phyloP scores from a whole-genome alignment of 2,888 invertebrate species.

The Ormyrus thymus region DNA sequence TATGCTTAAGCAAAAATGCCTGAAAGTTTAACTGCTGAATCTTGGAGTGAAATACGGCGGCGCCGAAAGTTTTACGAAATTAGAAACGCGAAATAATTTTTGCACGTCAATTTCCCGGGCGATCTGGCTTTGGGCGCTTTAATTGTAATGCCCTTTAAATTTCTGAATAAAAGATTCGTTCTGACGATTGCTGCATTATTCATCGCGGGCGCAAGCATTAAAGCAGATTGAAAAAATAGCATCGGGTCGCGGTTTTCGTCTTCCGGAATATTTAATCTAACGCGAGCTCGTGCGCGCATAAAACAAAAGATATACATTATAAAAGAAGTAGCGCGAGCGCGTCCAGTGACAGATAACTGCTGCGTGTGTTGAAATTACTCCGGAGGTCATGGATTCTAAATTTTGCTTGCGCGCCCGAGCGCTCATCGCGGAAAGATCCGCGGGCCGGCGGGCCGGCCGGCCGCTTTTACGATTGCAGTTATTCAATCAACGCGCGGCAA shows the following conservation, averaged over 20 bases:
- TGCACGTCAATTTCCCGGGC: too few relatives aligned
- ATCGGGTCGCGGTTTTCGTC: not conserved
- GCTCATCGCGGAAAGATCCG: slow-evolving; percentile 41
- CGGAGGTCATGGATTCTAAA: slow-evolving; percentile 67
- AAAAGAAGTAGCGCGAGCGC: slow-evolving; percentile 43
- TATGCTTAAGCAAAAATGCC: too few relatives aligned
- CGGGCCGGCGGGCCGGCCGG: not conserved
- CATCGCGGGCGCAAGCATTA: slow-evolving; percentile 8
- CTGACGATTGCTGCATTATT: not conserved
- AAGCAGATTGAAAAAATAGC: not conserved
- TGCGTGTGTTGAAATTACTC: slow-evolving; percentile 64
- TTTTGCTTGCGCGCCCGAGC: slow-evolving; percentile 63
- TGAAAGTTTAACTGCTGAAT: too few relatives aligned
- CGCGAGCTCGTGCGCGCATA: not conserved
- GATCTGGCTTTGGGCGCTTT: too few relatives aligned
- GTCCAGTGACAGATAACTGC: slow-evolving; percentile 68
- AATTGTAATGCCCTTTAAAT: too few relatives aligned
- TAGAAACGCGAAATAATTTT: too few relatives aligned
- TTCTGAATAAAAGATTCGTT: too few relatives aligned
- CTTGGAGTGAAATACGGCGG: too few relatives aligned
- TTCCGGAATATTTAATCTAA: slow-evolving; percentile 19
- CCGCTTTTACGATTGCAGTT: slow-evolving; percentile 58
- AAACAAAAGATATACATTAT: slow-evolving; percentile 23
- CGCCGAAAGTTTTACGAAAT: too few relatives aligned
- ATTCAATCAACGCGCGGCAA: slow-evolving; percentile 58